These are phyloP conservation scores for Rhyacichthys aspro DNA, from an alignment of 2,797 vertebrate genomes.

Conservation along the genomic window DNA sequence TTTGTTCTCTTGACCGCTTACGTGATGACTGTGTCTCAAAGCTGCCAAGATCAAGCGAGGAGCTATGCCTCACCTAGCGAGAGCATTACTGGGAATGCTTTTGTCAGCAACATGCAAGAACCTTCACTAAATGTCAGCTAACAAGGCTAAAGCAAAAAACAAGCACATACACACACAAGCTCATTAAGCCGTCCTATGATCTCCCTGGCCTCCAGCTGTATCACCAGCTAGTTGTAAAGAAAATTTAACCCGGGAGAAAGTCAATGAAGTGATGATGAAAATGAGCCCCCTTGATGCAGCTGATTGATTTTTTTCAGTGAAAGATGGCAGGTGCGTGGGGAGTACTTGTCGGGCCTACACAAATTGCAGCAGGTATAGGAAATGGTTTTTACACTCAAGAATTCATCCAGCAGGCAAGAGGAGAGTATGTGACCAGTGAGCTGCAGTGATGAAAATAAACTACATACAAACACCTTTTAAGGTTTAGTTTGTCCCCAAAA, in stretches of 20 bases:
- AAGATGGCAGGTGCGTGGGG: conserved; percentile 68
- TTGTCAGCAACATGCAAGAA: conserved; percentile 65
- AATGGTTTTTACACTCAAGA: conserved; percentile 55
- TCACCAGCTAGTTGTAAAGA: conserved; percentile 62
- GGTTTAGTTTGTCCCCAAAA: neutral
- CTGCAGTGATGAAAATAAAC: conserved; percentile 32
- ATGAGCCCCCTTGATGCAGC: conserved; percentile 65
- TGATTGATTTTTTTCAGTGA: conserved; percentile 78
- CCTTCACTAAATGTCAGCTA: conserved; percentile 63
- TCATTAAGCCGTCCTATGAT: conserved; percentile 67
- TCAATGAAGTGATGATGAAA: conserved; percentile 80
- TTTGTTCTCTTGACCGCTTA: conserved; percentile 37
- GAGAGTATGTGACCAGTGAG: conserved; percentile 19
- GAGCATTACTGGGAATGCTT: conserved; percentile 38
- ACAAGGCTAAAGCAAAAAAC: conserved; percentile 59
- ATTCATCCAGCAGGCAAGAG: conserved; percentile 38
- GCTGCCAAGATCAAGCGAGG: conserved; percentile 53
- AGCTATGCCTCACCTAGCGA: conserved; percentile 18
- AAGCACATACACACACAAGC: conserved; percentile 41
- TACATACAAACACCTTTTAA: neutral
- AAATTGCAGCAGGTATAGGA: conserved; percentile 47
- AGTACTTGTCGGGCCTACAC: conserved; percentile 54
- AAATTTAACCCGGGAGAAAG: conserved; percentile 71
- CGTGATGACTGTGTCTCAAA: conserved; percentile 49
- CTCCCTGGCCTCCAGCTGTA: conserved; percentile 58